Base-by-base conservation (phyloP, 2,113 vertebrate genomes). In the Acanthochromis polyacanthus region DNA sequence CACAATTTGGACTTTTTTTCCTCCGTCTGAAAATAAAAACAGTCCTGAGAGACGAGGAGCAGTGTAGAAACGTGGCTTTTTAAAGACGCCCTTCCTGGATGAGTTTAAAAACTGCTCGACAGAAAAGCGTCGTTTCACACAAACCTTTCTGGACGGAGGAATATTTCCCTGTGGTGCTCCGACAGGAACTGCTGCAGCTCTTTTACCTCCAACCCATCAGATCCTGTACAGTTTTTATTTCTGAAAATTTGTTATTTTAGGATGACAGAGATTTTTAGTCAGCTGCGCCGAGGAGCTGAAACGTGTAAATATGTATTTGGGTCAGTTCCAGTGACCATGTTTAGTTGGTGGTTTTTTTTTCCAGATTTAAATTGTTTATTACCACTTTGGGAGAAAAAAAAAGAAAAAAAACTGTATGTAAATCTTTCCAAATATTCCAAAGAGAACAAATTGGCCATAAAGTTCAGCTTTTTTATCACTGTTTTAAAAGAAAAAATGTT, bases 251-350 rank as follows among this genome's bases (percentile, higher is more conserved):
- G 88, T 95, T 94, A 93, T 95, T 94, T 95, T 95, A 95, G 94
- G 84, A 92, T 78, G 86, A 91, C 84, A 93, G 87, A 95, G 85
- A 92, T 92, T 93, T 92, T 93, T 94, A 94, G 94, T 94, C 94
- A 93, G 96, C 96, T 86, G 40, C 83, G 12, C 67, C 69, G 60
- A 88, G 92, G 84, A 88, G 96, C 91, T 91, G 96, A 95, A 96
- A 90, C 86, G 56, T 98, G 96, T 97, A 96, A 93, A 98, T 96
- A 96, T 93, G 91, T 95, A 84, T 95, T 93, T 95, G 91, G 96
- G 97, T 97, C 96, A 96, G 95, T 97, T 96, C 86, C 96, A 96
- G 91, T 95, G 96, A 96, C 96, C 96, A 40, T 92, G 87, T 93
- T 95, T 95, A 97, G 95, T 95, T 95, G 93, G 92, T 95, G 25